phyloP scores from a whole-genome alignment of 2,888 invertebrate species.

The Eurytoma californica region DNA sequence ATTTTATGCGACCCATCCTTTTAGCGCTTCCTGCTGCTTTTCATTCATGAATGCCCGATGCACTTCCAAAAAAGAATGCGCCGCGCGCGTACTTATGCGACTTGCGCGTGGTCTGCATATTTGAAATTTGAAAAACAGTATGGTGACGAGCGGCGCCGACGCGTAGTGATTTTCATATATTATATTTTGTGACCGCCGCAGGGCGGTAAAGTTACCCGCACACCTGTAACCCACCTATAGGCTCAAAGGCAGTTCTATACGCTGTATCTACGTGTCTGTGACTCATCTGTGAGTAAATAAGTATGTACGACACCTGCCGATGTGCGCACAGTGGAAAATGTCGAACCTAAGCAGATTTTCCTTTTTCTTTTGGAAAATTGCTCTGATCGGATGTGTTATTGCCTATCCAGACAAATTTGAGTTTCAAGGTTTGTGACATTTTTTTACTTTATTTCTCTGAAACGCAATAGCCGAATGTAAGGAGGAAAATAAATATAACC shows the following conservation, averaged over 20 bases:
- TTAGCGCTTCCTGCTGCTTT: conserved; percentile 1
- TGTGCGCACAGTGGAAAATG: conserved; percentile 39
- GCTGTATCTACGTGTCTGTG: conserved; percentile 1
- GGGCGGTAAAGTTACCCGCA: neutral
- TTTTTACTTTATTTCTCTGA: neutral
- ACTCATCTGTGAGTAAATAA: conserved; percentile 26
- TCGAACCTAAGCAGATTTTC: conserved; percentile 25
- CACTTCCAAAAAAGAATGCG: neutral
- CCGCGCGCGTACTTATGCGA: neutral
- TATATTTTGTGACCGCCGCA: conserved; percentile 13
- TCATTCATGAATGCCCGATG: conserved; percentile 11
- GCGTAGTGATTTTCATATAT: neutral
- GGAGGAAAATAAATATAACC: conserved; percentile 28
- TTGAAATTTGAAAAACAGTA: neutral
- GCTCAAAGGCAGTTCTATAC: neutral
- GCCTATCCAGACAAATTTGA: conserved; percentile 54
- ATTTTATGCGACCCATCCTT: neutral
- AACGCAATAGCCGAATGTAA: neutral
- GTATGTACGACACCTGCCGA: conserved; percentile 42
- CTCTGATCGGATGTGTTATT: conserved; percentile 24
- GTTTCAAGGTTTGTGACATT: conserved; percentile 44
- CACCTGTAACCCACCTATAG: neutral
- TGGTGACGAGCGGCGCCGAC: conserved; percentile 3
- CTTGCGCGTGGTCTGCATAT: conserved; percentile 7
- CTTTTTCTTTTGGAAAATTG: conserved; percentile 41